A percentile compares a stretch with the other conserved stretches of the same genome.
These are phyloP conservation scores for Neogobius melanostomus DNA, from an alignment of 2,113 vertebrate genomes.

Conservation along the genomic window DNA sequence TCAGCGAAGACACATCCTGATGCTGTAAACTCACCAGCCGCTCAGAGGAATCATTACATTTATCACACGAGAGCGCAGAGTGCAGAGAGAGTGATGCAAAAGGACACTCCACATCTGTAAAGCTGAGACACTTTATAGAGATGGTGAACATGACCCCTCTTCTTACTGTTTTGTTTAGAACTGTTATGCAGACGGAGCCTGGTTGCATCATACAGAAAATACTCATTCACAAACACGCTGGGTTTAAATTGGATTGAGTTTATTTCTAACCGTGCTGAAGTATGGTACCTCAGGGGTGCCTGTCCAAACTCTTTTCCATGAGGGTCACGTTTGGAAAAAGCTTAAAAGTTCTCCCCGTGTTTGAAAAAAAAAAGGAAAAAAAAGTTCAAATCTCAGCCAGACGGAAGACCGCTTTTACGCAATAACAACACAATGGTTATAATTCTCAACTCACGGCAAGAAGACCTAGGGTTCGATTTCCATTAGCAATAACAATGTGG, in stretches of 20 bases:
- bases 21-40: slow-evolving; percentile 19
- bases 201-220: neutral
- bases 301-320: too few relatives aligned
- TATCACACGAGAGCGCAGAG: slow-evolving; percentile 4
- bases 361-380: too few relatives aligned
- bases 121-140: neutral
- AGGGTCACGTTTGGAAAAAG: too few relatives aligned
- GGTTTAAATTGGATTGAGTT: neutral
- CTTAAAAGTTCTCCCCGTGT: too few relatives aligned
- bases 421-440: too few relatives aligned
- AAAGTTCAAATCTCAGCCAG: too few relatives aligned
- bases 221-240: neutral
- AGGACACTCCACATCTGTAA: slow-evolving; percentile 5
- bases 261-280: too few relatives aligned
- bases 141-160: neutral
- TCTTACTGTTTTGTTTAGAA: neutral
- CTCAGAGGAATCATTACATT: slow-evolving; percentile 23
- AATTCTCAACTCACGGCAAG: too few relatives aligned
- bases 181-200: neutral
- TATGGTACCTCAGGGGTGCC: too few relatives aligned
- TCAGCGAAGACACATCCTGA: neutral
- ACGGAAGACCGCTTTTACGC: too few relatives aligned
- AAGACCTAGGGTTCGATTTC: too few relatives aligned
- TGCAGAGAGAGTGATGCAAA: neutral
- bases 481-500: too few relatives aligned